Evolutionary conservation across 2,888 invertebrate species (phyloP).

Genomic region (Dioctria rufipes): DNA sequence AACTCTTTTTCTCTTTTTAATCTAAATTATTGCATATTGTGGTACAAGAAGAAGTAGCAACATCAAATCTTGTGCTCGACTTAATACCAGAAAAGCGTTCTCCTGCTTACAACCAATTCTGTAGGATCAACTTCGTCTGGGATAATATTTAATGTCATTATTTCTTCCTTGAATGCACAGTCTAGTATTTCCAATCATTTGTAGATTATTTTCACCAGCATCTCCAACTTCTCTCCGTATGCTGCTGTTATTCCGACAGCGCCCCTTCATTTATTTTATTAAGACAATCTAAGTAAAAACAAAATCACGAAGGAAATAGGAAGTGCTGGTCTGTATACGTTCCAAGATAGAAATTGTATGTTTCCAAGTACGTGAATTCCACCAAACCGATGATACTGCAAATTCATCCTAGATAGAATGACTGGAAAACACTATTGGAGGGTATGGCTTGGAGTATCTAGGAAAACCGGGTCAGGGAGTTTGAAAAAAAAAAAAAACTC

Average conservation of each 20-base stretch:
- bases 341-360: background rate
- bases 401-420: conserved; percentile 5
- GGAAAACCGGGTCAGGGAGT: no score
- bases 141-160: conserved; percentile 7
- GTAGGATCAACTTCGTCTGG: background rate
- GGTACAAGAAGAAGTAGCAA: background rate
- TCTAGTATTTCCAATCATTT: conserved; percentile 56
- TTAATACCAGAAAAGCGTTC: background rate
- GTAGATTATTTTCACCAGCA: conserved; percentile 56
- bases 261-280: conserved; percentile 33
- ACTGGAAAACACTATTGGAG: conserved; percentile 24
- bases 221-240: background rate
- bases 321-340: conserved; percentile 20
- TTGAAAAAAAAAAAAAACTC: conserved; percentile 4
- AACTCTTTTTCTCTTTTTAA: no score
- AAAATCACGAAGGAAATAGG: conserved; percentile 19
- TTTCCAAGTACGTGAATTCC: background rate
- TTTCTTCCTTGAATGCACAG: conserved; percentile 17
- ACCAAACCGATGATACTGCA: conserved; percentile 11
- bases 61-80: background rate
- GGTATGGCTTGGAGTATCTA: conserved; percentile 12
- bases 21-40: no score
- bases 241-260: background rate
- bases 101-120: conserved; percentile 6
- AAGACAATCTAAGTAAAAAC: conserved; percentile 39